These are phyloP conservation scores for Mesocentrotus franciscanus DNA, from an alignment of 53 echinoderm and acorn worm species.

Conservation along the genomic window DNA sequence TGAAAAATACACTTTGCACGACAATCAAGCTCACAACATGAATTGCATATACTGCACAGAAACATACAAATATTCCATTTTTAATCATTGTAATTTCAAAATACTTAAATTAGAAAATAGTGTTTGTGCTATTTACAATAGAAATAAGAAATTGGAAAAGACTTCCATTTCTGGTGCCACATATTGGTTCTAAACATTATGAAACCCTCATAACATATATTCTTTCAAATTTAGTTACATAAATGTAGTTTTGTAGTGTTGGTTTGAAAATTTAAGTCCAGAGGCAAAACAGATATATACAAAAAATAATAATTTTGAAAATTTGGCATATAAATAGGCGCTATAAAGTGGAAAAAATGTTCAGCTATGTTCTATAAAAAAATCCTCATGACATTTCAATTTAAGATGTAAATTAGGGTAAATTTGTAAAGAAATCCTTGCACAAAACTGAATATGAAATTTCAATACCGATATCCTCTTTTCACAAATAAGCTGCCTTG, in stretches of 20 bases:
- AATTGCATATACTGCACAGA: constrained; percentile 49
- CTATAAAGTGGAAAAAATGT: background rate
- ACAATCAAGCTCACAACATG: background rate
- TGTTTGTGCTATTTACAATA: constrained; percentile 8
- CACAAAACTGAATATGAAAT: background rate
- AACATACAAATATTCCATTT: background rate
- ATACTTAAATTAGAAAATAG: constrained; percentile 21
- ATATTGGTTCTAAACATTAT: background rate
- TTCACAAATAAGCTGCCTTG: background rate
- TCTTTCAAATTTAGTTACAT: background rate
- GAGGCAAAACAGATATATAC: background rate
- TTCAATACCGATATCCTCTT: background rate
- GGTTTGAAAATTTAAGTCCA: background rate
- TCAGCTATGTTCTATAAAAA: background rate
- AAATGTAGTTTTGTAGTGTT: background rate
- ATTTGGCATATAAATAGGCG: background rate
- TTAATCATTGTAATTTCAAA: background rate
- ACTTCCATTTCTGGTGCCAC: background rate
- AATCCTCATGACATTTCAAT: background rate
- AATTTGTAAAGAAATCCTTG: background rate
- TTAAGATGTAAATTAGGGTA: background rate
- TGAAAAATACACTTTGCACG: constrained; percentile 10
- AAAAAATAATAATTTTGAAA: background rate
- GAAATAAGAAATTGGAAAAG: background rate
- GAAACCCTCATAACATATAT: background rate